Evolutionary conservation across 2,797 vertebrate species (phyloP).

Genomic region (Erpetoichthys calabaricus): DNA sequence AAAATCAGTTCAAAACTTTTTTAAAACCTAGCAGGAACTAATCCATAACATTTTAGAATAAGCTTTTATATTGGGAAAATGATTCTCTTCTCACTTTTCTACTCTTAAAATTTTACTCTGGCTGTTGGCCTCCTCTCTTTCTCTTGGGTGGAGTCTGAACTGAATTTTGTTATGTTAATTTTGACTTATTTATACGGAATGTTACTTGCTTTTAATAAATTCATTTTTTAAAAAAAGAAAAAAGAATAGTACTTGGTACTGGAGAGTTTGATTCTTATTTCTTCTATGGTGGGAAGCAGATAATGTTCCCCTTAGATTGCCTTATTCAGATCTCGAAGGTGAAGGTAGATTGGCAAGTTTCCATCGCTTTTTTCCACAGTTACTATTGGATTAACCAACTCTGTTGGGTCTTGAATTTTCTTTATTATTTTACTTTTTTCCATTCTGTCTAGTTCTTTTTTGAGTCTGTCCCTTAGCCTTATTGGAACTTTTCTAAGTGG

Average conservation of each 20-base stretch:
- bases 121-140: too few relatives aligned
- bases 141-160: too few relatives aligned
- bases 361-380: neutral
- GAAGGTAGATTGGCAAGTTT: neutral
- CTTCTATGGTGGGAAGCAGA: neutral
- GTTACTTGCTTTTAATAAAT: too few relatives aligned
- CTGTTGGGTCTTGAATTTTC: neutral
- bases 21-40: too few relatives aligned
- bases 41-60: too few relatives aligned
- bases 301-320: neutral
- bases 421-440: conserved; percentile 1
- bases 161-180: too few relatives aligned
- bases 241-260: neutral
- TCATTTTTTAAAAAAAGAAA: neutral
- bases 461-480: neutral
- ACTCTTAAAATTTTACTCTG: too few relatives aligned
- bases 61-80: too few relatives aligned
- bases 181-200: too few relatives aligned
- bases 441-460: neutral
- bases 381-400: neutral
- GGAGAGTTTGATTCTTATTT: neutral
- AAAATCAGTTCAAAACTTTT: too few relatives aligned
- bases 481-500: conserved; percentile 3
- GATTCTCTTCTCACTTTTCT: too few relatives aligned
- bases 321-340: neutral